A percentile compares a stretch with the other conserved stretches of the same genome.
phyloP scores from a whole-genome alignment of 2,113 vertebrate genomes.

The Sinocyclocheilus anshuiensis region DNA sequence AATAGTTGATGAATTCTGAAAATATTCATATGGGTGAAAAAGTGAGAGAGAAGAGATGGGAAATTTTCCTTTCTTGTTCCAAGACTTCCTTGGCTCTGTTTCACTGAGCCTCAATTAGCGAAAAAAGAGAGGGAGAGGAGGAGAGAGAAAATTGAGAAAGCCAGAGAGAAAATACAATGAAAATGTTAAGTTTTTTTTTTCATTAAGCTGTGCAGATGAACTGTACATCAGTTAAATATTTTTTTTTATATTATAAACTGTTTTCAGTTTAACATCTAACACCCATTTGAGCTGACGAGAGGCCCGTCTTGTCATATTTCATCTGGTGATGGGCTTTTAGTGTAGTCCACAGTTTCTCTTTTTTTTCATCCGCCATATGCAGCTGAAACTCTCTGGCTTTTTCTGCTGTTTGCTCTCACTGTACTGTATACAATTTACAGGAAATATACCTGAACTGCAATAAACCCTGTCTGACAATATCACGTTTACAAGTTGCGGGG shows the following conservation, averaged over 20 bases:
- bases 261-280: background rate
- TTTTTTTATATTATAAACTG: too few relatives aligned
- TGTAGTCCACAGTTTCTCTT: background rate
- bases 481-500: background rate
- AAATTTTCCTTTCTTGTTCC: conserved; percentile 37
- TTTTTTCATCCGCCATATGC: background rate
- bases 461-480: conserved; percentile 8
- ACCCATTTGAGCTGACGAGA: background rate
- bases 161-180: background rate
- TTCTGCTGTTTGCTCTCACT: background rate
- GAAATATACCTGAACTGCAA: conserved; percentile 17
- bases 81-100: conserved; percentile 25
- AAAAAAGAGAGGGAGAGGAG: background rate
- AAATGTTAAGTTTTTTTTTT: background rate
- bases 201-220: background rate
- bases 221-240: background rate
- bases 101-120: background rate
- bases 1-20: conserved; percentile 50
- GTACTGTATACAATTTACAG: background rate
- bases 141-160: background rate
- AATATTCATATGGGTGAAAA: conserved; percentile 36
- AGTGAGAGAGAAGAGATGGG: conserved; percentile 19
- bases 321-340: conserved; percentile 8
- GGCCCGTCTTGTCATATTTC: background rate
- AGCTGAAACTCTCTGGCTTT: background rate